These are phyloP conservation scores for Sylvietta virens DNA, from an alignment of 2,113 vertebrate genomes.

Conservation along the genomic window DNA sequence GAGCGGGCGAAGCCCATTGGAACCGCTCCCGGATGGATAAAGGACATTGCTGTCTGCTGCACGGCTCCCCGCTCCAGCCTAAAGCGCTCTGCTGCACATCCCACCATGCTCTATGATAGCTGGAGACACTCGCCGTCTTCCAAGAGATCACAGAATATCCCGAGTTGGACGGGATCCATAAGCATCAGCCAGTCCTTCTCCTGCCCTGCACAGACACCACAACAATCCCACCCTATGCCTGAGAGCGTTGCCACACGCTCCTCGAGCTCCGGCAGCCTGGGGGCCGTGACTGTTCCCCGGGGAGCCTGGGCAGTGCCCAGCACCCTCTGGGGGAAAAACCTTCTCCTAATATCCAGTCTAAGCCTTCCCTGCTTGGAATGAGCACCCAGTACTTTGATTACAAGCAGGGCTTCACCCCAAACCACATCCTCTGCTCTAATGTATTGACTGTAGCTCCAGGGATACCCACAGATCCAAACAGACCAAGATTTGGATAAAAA, in stretches of 20 bases:
- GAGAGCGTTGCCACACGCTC: rapidly evolving
- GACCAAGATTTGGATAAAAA: not conserved
- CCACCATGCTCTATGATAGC: not conserved
- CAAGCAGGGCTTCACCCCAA: not conserved
- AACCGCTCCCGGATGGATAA: too few species aligned
- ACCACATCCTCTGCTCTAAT: not conserved
- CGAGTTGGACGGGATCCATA: not conserved
- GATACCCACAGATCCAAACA: not conserved
- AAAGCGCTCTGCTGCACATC: not conserved
- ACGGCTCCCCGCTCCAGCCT: rapidly evolving
- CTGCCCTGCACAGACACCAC: not conserved
- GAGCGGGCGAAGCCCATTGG: not conserved
- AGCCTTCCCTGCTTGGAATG: not conserved
- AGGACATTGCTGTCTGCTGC: not conserved
- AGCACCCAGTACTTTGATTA: not conserved
- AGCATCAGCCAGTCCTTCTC: not conserved
- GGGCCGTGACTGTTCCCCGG: not conserved
- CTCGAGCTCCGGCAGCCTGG: not conserved
- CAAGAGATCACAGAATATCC: not conserved
- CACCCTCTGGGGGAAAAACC: not conserved
- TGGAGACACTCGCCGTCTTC: too few species aligned
- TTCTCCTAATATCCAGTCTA: not conserved
- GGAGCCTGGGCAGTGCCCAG: not conserved
- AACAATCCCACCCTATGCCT: not conserved
- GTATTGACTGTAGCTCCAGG: not conserved